These are phyloP conservation scores for Parauchenoglanis punctatus DNA, from an alignment of 2,797 vertebrate species.

Conservation along the genomic window DNA sequence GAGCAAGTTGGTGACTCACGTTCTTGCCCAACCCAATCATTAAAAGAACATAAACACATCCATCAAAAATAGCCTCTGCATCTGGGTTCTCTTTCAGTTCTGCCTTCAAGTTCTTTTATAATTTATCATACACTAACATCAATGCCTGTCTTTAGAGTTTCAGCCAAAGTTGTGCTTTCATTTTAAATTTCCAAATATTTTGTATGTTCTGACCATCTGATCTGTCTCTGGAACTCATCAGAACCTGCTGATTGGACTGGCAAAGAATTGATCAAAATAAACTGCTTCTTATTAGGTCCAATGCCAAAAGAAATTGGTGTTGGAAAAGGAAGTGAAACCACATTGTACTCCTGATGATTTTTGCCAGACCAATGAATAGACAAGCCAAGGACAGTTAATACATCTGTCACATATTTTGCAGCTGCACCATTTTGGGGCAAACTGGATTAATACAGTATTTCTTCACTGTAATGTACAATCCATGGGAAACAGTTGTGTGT, in stretches of 20 bases:
- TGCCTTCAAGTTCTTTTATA: not conserved
- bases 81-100: constrained; percentile 4
- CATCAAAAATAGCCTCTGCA: not conserved
- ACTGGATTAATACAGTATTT: not conserved
- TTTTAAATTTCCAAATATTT: constrained; percentile 10
- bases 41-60: constrained; percentile 14
- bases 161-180: constrained; percentile 1
- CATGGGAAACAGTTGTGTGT: not conserved
- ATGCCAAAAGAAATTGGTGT: not conserved
- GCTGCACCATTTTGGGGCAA: not conserved
- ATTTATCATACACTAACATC: not conserved
- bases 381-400: not conserved
- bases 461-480: not conserved
- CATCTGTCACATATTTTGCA: not conserved
- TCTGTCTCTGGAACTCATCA: not conserved
- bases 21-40: not conserved
- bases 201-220: not conserved
- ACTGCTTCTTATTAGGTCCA: not conserved
- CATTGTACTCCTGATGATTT: not conserved
- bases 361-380: not conserved
- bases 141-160: not conserved
- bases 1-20: constrained; percentile 7
- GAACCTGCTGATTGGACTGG: not conserved
- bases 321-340: constrained; percentile 4
- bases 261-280: not conserved